phyloP scores from a whole-genome alignment of 2,113 vertebrate species.

The Trochalopteron elliotii region DNA sequence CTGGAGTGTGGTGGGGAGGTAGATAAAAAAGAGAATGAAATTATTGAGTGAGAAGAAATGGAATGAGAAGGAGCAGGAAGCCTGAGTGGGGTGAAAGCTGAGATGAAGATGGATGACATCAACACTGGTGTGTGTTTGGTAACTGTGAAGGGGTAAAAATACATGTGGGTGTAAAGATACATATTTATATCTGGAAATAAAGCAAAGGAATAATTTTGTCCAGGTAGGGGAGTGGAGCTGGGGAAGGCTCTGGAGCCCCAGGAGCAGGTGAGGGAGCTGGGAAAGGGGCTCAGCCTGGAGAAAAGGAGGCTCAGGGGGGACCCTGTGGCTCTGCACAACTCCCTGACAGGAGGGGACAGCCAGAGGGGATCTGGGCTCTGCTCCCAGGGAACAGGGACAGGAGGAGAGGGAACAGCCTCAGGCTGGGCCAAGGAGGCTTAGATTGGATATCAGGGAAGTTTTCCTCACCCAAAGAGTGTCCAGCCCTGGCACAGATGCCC shows the following conservation, averaged over 20 bases:
- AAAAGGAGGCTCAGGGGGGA: neutral
- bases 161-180: neutral
- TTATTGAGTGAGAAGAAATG: neutral
- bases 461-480: accelerated
- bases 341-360: neutral
- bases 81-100: neutral
- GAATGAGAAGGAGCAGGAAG: neutral
- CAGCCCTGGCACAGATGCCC: neutral
- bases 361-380: accelerated
- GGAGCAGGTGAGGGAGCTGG: neutral
- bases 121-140: accelerated
- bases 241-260: neutral
- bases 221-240: accelerated
- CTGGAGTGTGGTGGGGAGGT: neutral
- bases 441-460: accelerated
- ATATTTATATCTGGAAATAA: neutral
- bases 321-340: neutral
- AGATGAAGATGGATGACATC: neutral
- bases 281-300: neutral
- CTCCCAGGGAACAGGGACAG: neutral
- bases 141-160: neutral
- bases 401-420: accelerated
- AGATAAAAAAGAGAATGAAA: neutral
- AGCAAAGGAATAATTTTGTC: neutral
- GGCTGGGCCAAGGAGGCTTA: accelerated